Conservation (phyloP, 1,140 invertebrate genomes). For the Drepana arcuata region DNA sequence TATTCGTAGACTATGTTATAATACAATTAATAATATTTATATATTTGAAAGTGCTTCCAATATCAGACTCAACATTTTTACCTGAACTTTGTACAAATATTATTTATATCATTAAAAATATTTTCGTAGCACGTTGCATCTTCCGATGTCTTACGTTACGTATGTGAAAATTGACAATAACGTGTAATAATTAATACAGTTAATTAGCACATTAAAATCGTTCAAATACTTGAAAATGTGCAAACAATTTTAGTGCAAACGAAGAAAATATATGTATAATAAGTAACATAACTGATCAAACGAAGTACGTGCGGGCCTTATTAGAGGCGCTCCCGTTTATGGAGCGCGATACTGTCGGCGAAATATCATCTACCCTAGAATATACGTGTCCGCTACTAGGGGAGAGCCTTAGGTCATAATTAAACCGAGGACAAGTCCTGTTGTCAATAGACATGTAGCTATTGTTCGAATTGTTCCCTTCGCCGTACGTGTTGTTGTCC, state of each 20-base stretch:
- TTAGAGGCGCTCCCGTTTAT: constrained; percentile 35
- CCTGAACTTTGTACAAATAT: constrained; percentile 54
- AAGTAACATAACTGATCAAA: constrained; percentile 27
- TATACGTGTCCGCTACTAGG: constrained; percentile 65
- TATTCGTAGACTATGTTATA: constrained; percentile 39
- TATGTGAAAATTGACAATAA: constrained; percentile 58
- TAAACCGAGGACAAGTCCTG: constrained; percentile 64
- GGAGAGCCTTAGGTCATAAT: constrained; percentile 66
- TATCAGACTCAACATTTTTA: constrained; percentile 60
- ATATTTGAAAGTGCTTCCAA: constrained; percentile 35
- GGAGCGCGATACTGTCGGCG: constrained; percentile 50
- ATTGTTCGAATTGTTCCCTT: constrained; percentile 68
- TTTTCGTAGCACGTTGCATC: constrained; percentile 11
- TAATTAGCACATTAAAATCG: too few relatives aligned
- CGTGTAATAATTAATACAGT: constrained; percentile 20
- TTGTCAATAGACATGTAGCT: constrained; percentile 70
- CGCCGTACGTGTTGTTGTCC: constrained; percentile 60
- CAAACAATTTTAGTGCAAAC: constrained; percentile 12
- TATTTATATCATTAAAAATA: constrained; percentile 31
- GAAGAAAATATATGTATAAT: constrained; percentile 6
- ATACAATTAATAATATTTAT: constrained; percentile 34
- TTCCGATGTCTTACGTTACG: constrained; percentile 34
- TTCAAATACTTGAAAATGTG: constrained; percentile 6
- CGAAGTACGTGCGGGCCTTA: constrained; percentile 61
- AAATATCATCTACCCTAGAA: constrained; percentile 66